Conservation (phyloP, 1,140 invertebrate genomes). For the Bombus balteatus region DNA sequence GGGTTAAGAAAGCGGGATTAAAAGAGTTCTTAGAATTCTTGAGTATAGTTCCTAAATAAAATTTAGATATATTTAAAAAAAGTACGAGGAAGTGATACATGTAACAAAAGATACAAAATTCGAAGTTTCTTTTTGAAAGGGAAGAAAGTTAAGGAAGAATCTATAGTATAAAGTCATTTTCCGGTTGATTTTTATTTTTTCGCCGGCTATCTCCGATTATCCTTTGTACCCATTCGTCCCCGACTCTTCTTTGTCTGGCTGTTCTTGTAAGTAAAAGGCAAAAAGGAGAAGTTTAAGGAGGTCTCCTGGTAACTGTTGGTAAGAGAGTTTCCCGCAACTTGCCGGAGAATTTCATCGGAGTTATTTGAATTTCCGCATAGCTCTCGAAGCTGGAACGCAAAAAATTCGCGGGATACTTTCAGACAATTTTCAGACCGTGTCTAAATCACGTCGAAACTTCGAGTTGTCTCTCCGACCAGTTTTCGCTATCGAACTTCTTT, state of each 20-base stretch:
- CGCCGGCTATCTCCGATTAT: constrained; percentile 60
- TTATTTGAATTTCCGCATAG: constrained; percentile 24
- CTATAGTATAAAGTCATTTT: neutral
- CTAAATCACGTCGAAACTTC: neutral
- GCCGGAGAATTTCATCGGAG: constrained; percentile 18
- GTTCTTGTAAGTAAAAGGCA: constrained; percentile 12
- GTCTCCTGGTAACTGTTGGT: constrained; percentile 1
- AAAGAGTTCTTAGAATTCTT: too few relatives aligned
- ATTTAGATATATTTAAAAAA: too few relatives aligned
- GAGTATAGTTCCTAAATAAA: too few relatives aligned
- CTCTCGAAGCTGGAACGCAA: neutral
- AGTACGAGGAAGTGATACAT: too few relatives aligned
- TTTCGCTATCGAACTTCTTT: neutral
- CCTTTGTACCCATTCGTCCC: constrained; percentile 49
- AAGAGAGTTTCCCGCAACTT: constrained; percentile 23
- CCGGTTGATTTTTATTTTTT: constrained; percentile 61
- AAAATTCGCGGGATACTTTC: neutral
- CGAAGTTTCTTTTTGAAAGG: neutral
- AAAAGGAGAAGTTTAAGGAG: constrained; percentile 30
- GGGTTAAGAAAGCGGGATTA: neutral
- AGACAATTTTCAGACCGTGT: constrained; percentile 16
- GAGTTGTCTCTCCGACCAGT: neutral
- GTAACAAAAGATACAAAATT: too few relatives aligned
- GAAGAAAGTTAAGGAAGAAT: neutral
- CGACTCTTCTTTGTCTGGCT: constrained; percentile 44